Percentiles rank a stretch among this genome's conserved stretches.
Conservation (phyloP, 2,113 vertebrate genomes). For the Thunnus maccoyii region DNA sequence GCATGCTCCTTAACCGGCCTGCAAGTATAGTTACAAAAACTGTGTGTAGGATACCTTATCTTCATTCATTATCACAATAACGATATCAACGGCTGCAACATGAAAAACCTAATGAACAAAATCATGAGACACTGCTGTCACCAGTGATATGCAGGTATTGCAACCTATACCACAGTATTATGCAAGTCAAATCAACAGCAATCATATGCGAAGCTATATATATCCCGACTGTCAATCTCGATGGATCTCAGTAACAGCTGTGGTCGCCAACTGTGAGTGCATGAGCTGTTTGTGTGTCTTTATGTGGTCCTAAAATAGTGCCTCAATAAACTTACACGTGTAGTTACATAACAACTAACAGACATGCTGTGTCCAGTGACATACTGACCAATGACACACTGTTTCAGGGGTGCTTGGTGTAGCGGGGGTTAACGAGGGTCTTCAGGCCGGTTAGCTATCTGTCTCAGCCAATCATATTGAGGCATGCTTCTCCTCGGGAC, state of each 20-base stretch:
- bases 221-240: slow-evolving; percentile 18
- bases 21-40: neutral
- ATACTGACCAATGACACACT: slow-evolving; percentile 53
- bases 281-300: slow-evolving; percentile 21
- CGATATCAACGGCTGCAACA: neutral
- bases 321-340: slow-evolving; percentile 38
- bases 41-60: neutral
- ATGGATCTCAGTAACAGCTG: slow-evolving; percentile 58
- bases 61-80: neutral
- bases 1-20: neutral
- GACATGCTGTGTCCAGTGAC: slow-evolving; percentile 28
- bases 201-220: slow-evolving; percentile 46
- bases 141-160: neutral
- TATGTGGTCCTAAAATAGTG: slow-evolving; percentile 37
- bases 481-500: slow-evolving; percentile 13
- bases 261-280: slow-evolving; percentile 37
- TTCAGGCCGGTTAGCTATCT: neutral
- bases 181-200: slow-evolving; percentile 37
- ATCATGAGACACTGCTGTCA: neutral
- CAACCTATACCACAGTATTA: slow-evolving; percentile 3
- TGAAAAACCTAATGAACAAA: slow-evolving; percentile 13
- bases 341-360: slow-evolving; percentile 54
- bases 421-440: slow-evolving; percentile 44
- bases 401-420: slow-evolving; percentile 11
- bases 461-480: slow-evolving; percentile 63